These are phyloP conservation scores for Rhagonycha fulva DNA, from an alignment of 2,888 invertebrate species.

Conservation along the genomic window DNA sequence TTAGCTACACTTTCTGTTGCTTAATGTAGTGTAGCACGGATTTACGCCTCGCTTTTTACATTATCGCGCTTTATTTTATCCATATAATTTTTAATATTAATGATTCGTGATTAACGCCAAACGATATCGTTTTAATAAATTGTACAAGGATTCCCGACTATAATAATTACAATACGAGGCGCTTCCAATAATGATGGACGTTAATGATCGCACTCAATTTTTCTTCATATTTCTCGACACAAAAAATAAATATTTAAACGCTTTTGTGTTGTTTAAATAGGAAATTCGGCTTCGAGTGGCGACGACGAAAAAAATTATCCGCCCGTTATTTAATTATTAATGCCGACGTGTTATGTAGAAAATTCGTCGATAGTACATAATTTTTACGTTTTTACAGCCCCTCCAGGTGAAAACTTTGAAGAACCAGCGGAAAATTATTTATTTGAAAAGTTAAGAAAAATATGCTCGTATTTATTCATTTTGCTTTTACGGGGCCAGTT, in stretches of 20 bases:
- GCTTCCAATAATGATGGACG: neutral
- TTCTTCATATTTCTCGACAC: neutral
- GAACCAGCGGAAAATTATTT: neutral
- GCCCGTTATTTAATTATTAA: neutral
- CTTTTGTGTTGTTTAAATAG: neutral
- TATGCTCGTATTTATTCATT: no score
- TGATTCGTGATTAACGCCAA: conserved; percentile 20
- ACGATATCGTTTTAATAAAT: neutral
- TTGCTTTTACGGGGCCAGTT: no score
- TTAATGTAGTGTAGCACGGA: conserved; percentile 36
- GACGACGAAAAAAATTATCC: neutral
- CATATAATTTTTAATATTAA: conserved; percentile 19
- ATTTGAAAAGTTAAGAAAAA: no score
- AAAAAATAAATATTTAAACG: neutral
- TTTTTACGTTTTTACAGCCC: neutral
- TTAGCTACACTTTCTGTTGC: conserved; percentile 34
- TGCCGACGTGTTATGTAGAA: neutral
- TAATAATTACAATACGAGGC: neutral
- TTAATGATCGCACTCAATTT: neutral
- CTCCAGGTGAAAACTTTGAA: neutral
- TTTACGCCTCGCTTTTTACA: conserved; percentile 27
- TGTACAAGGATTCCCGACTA: neutral
- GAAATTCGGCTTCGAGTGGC: neutral
- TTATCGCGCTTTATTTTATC: conserved; percentile 15
- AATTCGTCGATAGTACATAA: neutral